Evolutionary conservation across 2,113 vertebrate genomes (phyloP), one percentile per base, ranked within the genome.

Genomic region (Taurulus bubalis): DNA sequence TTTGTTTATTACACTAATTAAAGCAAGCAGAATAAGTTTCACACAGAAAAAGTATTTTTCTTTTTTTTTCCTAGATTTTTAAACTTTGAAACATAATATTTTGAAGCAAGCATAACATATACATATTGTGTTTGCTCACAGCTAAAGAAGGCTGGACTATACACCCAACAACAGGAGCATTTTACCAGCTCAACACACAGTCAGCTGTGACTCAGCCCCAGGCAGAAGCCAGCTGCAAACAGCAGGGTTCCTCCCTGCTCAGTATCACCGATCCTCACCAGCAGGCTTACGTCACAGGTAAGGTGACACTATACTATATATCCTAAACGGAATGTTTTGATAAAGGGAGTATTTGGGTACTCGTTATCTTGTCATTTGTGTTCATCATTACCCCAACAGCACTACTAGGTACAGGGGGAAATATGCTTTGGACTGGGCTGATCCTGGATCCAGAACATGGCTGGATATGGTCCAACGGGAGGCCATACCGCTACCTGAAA

Each of bases 191-290:
- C 72, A 98, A 98, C 74, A 78, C 82, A 60, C 78, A 94, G 0
- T 90, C 97, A 20, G 95, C 95, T 34, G 86, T 98, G 77, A 97
- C 93, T 0, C 98, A 97, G 97, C 83, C 95, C 10, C 96, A 98
- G 87, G 97, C 97, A 18, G 95, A 96, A 63, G 94, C 88, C 90
- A 98, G 97, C 90, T 98, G 97, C 80, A 95, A 95, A 22, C 96
- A 98, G 56, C 97, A 98, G 84, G 86, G 90, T 0, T 93, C 95
- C 0, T 94, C 96, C 0, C 89, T 98, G 68, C 24, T 97, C 79
- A 97, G 96, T 64, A 87, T 98, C 88, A 95, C 94, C 0, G 96
- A 97, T 71, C 79, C 97, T 67, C 95, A 97, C 0, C 95, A 98
- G 73, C 96, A 98, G 90, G 95, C 94, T 1, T 96, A 95, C 53